Base-by-base conservation (phyloP, 2,888 invertebrate species). In the Strigamia crassipes region DNA sequence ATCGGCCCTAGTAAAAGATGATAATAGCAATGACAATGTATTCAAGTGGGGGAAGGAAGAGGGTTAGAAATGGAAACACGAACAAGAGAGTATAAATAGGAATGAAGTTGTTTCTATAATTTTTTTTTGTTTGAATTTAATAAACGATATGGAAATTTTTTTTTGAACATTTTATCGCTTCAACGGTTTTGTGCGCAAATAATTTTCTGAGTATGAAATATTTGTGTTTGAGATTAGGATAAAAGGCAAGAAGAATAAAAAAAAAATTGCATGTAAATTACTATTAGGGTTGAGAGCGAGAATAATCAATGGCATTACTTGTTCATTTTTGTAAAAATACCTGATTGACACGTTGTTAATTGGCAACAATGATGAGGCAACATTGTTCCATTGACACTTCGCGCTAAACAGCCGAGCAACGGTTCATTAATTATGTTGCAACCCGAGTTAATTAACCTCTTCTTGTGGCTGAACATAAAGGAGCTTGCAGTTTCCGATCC, bases 401-500 rank as follows among this genome's bases (percentile, higher is more conserved):
- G 1, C 56, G 8, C 31, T 23, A 73, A 31, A 73, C 27, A 73
- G 13, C 31, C 27, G 21, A 73, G 27, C 73, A 73, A 73, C 73
- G 31, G 73, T 73, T 73, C 73, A 73, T 73, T 73, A 73, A 73
- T 73, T 73, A 73, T 73, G 73, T 73, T 73, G 73, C 73, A 73
- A 73, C 31, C 27, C 27, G 13, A 5, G 73, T 73, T 73, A 73
- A 73, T 73, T 73, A 73, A 73, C 73, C 73, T 73, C n/a, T 73
- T 73, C 73, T 73, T 73, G 73, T 27, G 73, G 73, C 73, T 73
- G 31, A 27, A 73, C 15, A 73, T 73, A 12, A 73, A 31, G n/a
- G 31, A 27, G 23, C 27, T 27, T 12, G 73, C 27, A 13, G 15
- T n/a, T 56, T 56, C 9, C 27, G 15, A 31, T 15, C 13, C 73